Evolutionary conservation across 2,113 vertebrate genomes (phyloP), one percentile per base, ranked within the genome.

Genomic region (Etia nguti): DNA sequence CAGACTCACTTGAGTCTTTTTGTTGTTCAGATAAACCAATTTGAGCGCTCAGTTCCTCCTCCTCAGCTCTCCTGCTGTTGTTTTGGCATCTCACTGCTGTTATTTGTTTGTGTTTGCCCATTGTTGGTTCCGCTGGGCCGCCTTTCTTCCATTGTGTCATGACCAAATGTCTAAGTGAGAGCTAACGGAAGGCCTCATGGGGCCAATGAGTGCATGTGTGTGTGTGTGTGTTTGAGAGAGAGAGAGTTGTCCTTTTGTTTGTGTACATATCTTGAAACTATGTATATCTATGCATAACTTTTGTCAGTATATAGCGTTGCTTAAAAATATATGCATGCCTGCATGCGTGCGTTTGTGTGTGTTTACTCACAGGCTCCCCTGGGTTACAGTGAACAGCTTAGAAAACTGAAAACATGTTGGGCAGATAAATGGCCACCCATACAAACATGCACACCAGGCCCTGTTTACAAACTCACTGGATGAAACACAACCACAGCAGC

Each of bases 21-120:
- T 79, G 82, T 46, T 83, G 56, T 38, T 54, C 50, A n/a, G 81
- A 79, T 38, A 29, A 77, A 79, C 16, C 43, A 29, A 41, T 1
- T 13, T 12, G 26, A 56, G 48, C 15, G 5, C 15, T 50, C 54
- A 12, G 13, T 55, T 60, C 55, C 55, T 79, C 50, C 60, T 55
- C 82, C 87, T 36, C 86, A 60, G 57, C 79, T 86, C 88, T 80
- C 55, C 89, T 89, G 81, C 80, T 88, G 57, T 86, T 95, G 92
- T 92, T 94, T 94, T 95, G 94, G 93, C 94, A 94, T 92, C 87
- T 91, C 60, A 75, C 86, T 86, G 55, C 83, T 89, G 81, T 93
- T 94, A 84, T 94, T 95, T 95, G 94, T 94, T 95, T 95, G 89
- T 95, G 91, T 93, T 94, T 93, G 82, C 89, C 79, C 34, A 34